These are phyloP conservation scores for Monoplex corrugatus DNA, from an alignment of 2,888 invertebrate genomes.

Conservation along the genomic window DNA sequence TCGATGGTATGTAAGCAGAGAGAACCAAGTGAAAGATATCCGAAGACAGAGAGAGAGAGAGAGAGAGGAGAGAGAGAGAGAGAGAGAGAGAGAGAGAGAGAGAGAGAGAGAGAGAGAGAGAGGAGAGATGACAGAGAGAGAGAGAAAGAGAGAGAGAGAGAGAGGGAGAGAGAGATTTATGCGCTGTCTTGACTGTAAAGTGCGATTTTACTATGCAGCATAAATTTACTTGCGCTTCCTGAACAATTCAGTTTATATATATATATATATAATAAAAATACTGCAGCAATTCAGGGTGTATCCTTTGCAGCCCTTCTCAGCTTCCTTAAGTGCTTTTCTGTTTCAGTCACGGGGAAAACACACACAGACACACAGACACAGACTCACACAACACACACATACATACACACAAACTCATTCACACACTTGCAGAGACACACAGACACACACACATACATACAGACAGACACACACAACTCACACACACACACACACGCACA, in stretches of 20 bases:
- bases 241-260: not conserved
- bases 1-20: too few relatives aligned
- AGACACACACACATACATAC: too few relatives aligned
- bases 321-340: too few relatives aligned
- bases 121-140: not conserved
- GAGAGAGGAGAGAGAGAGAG: not conserved
- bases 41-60: not conserved
- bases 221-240: not conserved
- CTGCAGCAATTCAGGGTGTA: not conserved
- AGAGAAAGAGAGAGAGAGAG: not conserved
- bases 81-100: not conserved
- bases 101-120: not conserved
- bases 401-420: too few relatives aligned
- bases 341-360: too few relatives aligned
- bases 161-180: not conserved
- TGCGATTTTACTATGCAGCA: not conserved
- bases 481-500: too few relatives aligned
- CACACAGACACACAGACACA: too few relatives aligned
- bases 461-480: too few relatives aligned
- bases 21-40: not conserved
- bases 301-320: not conserved
- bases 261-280: not conserved
- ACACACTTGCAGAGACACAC: too few relatives aligned
- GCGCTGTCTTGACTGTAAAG: not conserved
- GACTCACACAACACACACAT: too few relatives aligned